A percentile compares a stretch with the other conserved stretches of the same genome.
These are phyloP conservation scores for Zonitis immaculata DNA, from an alignment of 2,888 invertebrate species.

Conservation along the genomic window DNA sequence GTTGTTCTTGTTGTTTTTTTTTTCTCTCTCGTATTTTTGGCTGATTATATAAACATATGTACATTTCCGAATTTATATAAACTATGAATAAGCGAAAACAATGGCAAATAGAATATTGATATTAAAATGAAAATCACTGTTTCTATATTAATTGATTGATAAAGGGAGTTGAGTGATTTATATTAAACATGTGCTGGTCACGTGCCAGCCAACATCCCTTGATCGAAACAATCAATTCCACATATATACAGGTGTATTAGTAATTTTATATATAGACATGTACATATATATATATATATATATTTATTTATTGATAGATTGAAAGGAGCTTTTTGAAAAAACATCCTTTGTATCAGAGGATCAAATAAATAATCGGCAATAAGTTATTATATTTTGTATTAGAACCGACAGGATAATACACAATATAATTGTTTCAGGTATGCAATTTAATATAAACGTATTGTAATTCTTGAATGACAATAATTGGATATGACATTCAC, in stretches of 20 bases:
- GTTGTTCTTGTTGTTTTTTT: neutral
- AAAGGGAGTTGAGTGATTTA: neutral
- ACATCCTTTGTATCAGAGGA: neutral
- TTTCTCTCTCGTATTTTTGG: no score
- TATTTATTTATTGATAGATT: neutral
- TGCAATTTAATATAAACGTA: neutral
- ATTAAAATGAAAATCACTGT: neutral
- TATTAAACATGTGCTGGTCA: neutral
- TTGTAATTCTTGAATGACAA: neutral
- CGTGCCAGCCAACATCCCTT: neutral
- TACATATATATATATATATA: neutral
- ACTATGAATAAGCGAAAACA: no score
- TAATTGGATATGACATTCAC: neutral
- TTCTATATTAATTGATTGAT: neutral
- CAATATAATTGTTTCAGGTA: neutral
- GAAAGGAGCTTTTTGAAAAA: neutral
- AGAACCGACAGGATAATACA: neutral
- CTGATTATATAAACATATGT: no score
- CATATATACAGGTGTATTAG: conserved; percentile 1
- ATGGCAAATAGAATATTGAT: no score
- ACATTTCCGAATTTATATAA: no score
- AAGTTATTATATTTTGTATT: neutral
- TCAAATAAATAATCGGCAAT: neutral
- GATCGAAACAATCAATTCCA: neutral
- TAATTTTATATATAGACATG: neutral